phyloP scores from a whole-genome alignment of 2,113 vertebrate genomes.

The Sorex fumeus region DNA sequence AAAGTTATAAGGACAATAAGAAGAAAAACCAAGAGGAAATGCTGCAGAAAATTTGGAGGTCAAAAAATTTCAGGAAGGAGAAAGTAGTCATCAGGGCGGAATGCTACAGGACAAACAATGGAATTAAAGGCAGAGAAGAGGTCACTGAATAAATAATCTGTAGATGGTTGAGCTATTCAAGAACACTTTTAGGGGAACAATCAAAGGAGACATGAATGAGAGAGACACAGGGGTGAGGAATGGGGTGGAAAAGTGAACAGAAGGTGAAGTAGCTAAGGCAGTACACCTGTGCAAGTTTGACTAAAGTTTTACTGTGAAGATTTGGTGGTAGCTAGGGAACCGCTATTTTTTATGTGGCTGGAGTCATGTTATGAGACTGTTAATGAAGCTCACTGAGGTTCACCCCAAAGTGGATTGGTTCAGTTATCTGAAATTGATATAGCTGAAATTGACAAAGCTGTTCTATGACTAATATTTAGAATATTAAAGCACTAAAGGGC shows the following conservation, averaged over 20 bases:
- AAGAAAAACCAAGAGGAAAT: conserved; percentile 2
- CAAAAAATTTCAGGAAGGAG: conserved; percentile 8
- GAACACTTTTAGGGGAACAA: background rate
- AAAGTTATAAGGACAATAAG: conserved; percentile 26
- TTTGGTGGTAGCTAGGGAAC: background rate
- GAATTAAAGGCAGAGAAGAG: background rate
- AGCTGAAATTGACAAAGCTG: conserved; percentile 12
- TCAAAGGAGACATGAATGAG: background rate
- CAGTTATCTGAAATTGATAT: background rate
- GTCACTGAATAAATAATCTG: background rate
- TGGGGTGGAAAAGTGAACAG: background rate
- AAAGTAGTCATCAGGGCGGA: background rate
- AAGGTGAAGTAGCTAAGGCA: background rate
- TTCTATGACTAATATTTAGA: background rate
- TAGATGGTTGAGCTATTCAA: background rate
- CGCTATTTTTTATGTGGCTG: background rate
- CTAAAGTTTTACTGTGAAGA: background rate
- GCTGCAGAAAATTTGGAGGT: background rate
- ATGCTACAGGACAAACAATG: background rate
- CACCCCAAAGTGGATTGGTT: conserved; percentile 6
- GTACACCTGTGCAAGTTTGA: background rate
- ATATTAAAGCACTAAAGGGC: conserved; percentile 45
- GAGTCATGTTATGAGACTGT: background rate
- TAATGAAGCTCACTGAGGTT: background rate
- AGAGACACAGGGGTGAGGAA: background rate